These are phyloP conservation scores for Hyaena hyaena DNA, from an alignment of 2,113 vertebrate species.

Conservation along the genomic window DNA sequence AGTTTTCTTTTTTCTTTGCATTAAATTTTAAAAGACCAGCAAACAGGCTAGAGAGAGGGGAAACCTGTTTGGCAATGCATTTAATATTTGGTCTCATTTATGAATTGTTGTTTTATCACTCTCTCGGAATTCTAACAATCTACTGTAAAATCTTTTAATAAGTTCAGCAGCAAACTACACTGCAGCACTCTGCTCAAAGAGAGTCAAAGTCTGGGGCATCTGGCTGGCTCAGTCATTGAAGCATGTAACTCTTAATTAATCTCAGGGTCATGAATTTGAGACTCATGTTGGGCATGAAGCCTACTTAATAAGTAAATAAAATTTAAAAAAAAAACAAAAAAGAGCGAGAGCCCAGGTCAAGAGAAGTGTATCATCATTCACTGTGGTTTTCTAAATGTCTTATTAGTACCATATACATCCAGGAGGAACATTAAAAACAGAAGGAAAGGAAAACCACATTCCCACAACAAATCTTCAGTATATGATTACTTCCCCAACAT, in stretches of 20 bases:
- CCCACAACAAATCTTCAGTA: constrained; percentile 48
- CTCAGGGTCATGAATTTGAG: too few species aligned
- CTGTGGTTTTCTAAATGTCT: constrained; percentile 15
- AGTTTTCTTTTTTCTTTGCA: neutral
- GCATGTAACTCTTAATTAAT: too few species aligned
- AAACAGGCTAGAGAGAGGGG: neutral
- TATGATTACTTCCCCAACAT: constrained; percentile 60
- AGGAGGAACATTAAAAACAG: constrained; percentile 57
- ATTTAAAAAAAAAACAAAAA: too few species aligned
- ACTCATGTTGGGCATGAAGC: too few species aligned
- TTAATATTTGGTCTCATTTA: neutral
- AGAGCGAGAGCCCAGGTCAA: neutral
- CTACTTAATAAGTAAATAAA: too few species aligned
- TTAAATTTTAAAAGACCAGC: constrained; percentile 4
- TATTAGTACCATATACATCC: constrained; percentile 8
- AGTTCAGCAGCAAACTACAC: constrained; percentile 26
- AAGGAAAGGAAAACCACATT: constrained; percentile 28
- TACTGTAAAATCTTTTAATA: constrained; percentile 31
- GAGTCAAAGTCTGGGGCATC: neutral
- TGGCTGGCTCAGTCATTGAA: too few species aligned
- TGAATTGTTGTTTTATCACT: neutral
- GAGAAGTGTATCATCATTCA: neutral
- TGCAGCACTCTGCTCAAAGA: neutral
- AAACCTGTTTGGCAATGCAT: constrained; percentile 18
- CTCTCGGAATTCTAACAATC: neutral